Evolutionary conservation across 1,140 invertebrate species (phyloP), one percentile per base, ranked within the genome.

Genomic region (Eumaeus atala): DNA sequence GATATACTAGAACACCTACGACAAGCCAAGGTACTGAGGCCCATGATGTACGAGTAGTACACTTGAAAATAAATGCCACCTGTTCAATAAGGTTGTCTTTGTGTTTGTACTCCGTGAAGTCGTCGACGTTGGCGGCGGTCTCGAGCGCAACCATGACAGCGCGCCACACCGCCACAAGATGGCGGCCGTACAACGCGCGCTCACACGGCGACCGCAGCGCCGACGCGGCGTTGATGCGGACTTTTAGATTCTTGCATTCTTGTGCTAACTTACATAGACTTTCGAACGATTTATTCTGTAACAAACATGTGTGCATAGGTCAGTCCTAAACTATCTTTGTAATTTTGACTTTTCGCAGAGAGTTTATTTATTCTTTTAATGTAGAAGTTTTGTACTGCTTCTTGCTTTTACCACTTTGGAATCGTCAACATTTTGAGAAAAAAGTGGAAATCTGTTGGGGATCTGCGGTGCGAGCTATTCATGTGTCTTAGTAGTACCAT

Each of bases 91-190:
- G 85, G 66, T 91, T 91, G 67, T 95, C 94, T 49, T 92, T 90
- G 81, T 96, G 95, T 65, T 92, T 91, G 74, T 94, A 96, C 80
- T 96, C 94, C 17, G 91, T 91, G 59, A 92, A 95, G 70, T 94
- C 94, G 42, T 92, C 91, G n/a, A 93, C 88, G 62, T 93, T 89
- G 54, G 93, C 91, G 16, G 93, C 91, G 66, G 91, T 93, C 56
- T 94, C 91, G 60, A 95, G 88, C 6, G 92, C 92, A 37, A 89
- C 85, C 21, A 95, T 77, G 0, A 95, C 74, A 16, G 90, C 90
- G 11, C 89, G 87, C 95, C 95, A 96, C 9, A 94, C 79, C 6
- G 58, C 67, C 6, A 88, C 65, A 64, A 90, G 92, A 51, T 91
- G 88, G 7, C 80, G 72, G 0, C 91, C 93, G 67, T 94, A 94